Percentiles rank a stretch among this genome's conserved stretches.
Conservation (phyloP, 2,797 vertebrate genomes). For the Antrozous pallidus region DNA sequence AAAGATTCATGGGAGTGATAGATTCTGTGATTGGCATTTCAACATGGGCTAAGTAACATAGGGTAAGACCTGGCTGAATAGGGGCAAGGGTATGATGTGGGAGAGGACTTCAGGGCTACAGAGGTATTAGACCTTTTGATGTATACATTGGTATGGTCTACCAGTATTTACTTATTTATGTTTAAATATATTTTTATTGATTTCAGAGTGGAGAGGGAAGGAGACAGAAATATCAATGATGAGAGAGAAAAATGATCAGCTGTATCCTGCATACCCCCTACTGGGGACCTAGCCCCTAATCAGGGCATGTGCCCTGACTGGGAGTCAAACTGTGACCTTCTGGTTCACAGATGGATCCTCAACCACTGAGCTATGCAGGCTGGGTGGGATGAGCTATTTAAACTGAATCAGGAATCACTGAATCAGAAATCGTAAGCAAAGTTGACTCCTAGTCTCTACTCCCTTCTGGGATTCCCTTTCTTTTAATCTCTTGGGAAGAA, state of each 20-base stretch:
- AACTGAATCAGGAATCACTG: not conserved
- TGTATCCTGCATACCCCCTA: too few relatives aligned
- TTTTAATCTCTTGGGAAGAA: constrained; percentile 7
- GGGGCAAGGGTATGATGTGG: not conserved
- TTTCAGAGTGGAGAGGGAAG: too few relatives aligned
- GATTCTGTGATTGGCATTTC: not conserved
- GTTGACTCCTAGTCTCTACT: not conserved
- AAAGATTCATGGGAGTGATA: not conserved
- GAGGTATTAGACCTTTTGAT: not conserved
- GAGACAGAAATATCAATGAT: too few relatives aligned
- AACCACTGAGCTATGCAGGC: too few relatives aligned
- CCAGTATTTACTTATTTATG: too few relatives aligned
- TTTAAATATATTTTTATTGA: too few relatives aligned
- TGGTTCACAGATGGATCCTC: too few relatives aligned
- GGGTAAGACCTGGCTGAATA: not conserved
- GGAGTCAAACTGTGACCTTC: too few relatives aligned
- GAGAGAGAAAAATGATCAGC: too few relatives aligned
- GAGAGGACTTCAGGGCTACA: not conserved
- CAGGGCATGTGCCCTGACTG: too few relatives aligned
- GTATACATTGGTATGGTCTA: not conserved
- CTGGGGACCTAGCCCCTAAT: too few relatives aligned
- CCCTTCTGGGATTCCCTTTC: not conserved
- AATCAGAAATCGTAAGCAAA: not conserved
- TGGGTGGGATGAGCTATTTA: not conserved
- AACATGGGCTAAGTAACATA: constrained; percentile 11